phyloP scores from a whole-genome alignment of 1,140 invertebrate species.

The Ladona fulva region DNA sequence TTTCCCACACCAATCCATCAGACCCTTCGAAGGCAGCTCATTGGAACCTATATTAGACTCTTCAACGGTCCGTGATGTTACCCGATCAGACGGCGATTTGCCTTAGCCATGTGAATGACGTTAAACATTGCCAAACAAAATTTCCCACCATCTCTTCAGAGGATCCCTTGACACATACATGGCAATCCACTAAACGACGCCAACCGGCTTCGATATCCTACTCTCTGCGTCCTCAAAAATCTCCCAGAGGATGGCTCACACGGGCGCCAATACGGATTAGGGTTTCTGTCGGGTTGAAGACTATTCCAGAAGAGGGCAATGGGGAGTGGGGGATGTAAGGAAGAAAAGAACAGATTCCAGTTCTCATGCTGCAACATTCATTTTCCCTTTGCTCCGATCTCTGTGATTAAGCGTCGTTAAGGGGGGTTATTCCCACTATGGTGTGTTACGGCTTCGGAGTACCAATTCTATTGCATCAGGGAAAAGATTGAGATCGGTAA shows the following conservation, averaged over 20 bases:
- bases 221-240: no score
- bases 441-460: no score
- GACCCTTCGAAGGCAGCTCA: neutral
- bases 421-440: no score
- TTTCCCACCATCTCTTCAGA: neutral
- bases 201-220: no score
- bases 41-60: neutral
- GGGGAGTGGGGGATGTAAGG: no score
- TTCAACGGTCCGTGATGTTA: neutral
- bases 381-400: no score
- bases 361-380: no score
- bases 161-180: neutral
- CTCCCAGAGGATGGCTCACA: neutral
- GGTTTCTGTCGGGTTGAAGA: neutral
- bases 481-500: no score
- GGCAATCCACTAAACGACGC: neutral
- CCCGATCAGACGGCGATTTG: neutral
- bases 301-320: neutral
- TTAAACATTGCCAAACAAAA: slow-evolving; percentile 6
- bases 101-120: neutral
- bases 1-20: no score
- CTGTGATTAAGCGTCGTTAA: no score
- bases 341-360: no score
- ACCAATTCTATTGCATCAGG: no score
- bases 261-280: neutral